phyloP scores from a whole-genome alignment of 2,797 vertebrate genomes.

The Takifugu rubripes region DNA sequence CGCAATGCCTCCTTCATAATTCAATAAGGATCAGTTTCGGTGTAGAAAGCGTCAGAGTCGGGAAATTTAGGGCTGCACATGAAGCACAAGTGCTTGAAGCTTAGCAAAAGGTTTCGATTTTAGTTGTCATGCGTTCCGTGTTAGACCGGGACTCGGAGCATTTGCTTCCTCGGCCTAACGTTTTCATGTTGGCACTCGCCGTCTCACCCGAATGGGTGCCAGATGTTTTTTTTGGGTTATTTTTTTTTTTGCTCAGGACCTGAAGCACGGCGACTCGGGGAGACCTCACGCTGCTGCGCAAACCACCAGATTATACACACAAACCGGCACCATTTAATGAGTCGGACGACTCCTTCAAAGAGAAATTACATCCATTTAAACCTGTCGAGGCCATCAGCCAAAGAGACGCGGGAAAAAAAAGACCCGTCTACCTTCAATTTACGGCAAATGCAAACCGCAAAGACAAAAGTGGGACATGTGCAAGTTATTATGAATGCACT shows the following conservation, averaged over 20 bases:
- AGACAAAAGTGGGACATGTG: constrained; percentile 82
- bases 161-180: constrained; percentile 69
- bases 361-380: constrained; percentile 80
- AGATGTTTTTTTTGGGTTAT: constrained; percentile 76
- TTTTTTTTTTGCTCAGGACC: constrained; percentile 52
- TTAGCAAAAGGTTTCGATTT: constrained; percentile 64
- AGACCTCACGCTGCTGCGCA: constrained; percentile 51
- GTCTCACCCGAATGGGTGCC: constrained; percentile 67
- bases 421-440: constrained; percentile 74
- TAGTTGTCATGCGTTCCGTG: constrained; percentile 61
- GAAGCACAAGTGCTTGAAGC: constrained; percentile 61
- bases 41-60: constrained; percentile 47
- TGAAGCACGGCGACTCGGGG: constrained; percentile 51
- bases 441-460: constrained; percentile 75
- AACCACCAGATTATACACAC: constrained; percentile 59
- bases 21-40: constrained; percentile 70
- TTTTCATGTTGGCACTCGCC: constrained; percentile 67
- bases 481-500: constrained; percentile 78
- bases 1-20: constrained; percentile 65
- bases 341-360: constrained; percentile 79
- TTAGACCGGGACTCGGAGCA: constrained; percentile 58
- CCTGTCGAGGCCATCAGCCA: constrained; percentile 74
- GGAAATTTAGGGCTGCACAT: constrained; percentile 50
- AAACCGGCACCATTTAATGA: constrained; percentile 76
- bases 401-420: constrained; percentile 57